Base-by-base conservation (phyloP, 2,113 vertebrate species). In the Scartelaos histophorus region DNA sequence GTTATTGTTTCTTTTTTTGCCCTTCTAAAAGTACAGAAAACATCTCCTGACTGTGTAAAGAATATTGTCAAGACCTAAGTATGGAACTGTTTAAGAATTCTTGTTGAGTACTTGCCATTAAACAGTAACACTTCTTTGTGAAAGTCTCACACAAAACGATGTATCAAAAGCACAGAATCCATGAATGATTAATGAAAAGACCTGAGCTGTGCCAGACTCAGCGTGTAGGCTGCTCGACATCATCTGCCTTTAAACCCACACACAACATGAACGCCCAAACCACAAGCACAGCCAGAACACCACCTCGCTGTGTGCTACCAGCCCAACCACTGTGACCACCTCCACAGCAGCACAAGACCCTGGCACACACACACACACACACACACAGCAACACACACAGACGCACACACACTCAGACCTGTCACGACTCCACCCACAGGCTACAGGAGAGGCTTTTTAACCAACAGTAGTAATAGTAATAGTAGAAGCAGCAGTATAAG, bases 271-370 rank as follows among this genome's bases (percentile, higher is more conserved):
- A 61, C 3, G 58, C 13, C 25, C 58, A 61, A 61, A 61, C 29
- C 25, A 24, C 1, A 61, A 22, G 13, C n/a, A 21, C 3, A 7
- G 11, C 45, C 68, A 58, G 61, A 54, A 34, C 22, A 22, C 24
- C 45, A 68, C 67, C 70, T 65, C 66, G 81, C 74, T 64, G 74
- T 79, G 73, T 75, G 71, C 74, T 79, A 70, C 76, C 79, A 71
- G 79, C 25, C 69, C 65, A 72, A 81, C 79, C 73, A 66, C 69
- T 74, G 29, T 58, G 54, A 54, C 74, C 82, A 68, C 84, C 84
- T 81, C 75, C 74, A 34, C 67, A 72, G 69, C 61, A 72, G 73
- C 66, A 78, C 66, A 62, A 17, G 78, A 64, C 7, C 80, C 25
- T 82, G 82, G 86, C 84, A 70, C 24, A 43, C 12, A 17, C 82